phyloP scores from a whole-genome alignment of 1,140 invertebrate genomes.

The Battus philenor region DNA sequence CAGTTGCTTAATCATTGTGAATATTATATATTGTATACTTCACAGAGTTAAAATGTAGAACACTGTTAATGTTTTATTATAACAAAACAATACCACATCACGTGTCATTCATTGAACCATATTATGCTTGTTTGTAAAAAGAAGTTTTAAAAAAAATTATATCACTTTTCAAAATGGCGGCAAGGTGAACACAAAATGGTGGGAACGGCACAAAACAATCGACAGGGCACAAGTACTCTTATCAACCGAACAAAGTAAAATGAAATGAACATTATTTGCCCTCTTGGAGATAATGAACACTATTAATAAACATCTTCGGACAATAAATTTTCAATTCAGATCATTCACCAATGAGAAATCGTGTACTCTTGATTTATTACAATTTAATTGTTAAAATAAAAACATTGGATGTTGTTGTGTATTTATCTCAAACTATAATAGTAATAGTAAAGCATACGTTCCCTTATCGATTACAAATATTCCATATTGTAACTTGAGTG shows the following conservation, averaged over 20 bases:
- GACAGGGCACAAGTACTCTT: constrained; percentile 28
- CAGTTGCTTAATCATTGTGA: constrained; percentile 49
- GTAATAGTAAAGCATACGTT: no score
- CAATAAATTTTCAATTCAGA: constrained; percentile 31
- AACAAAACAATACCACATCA: no score
- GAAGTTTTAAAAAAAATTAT: background rate
- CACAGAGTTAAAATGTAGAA: constrained; percentile 10
- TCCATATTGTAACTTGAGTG: no score
- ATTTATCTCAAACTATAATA: no score
- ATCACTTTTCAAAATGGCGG: constrained; percentile 10
- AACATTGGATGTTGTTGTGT: no score
- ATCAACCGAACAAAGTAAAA: constrained; percentile 26
- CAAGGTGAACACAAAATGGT: constrained; percentile 1
- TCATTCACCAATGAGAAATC: constrained; percentile 21
- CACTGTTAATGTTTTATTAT: constrained; percentile 13
- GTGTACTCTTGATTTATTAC: constrained; percentile 18
- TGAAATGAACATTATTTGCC: constrained; percentile 37
- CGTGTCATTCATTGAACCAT: background rate
- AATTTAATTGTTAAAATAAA: no score
- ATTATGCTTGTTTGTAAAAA: no score
- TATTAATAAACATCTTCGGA: constrained; percentile 35
- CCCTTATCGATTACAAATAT: no score
- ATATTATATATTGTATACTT: constrained; percentile 7
- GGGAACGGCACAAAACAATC: constrained; percentile 10
- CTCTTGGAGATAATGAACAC: constrained; percentile 37